Conservation (phyloP, 2,888 invertebrate species). For the Celastrina argiolus region DNA sequence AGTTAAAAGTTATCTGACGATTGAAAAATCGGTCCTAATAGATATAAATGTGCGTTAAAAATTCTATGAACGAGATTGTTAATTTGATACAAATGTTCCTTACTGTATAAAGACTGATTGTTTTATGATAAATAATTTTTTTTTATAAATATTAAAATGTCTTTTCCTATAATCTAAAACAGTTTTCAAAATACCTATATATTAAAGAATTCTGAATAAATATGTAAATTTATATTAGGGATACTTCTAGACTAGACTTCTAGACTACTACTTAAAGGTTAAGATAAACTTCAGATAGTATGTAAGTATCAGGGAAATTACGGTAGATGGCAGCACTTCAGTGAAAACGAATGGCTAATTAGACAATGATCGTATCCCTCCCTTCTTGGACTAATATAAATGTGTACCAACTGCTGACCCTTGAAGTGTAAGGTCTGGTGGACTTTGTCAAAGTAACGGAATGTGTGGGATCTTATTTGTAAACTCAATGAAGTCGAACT, state of each 20-base stretch:
- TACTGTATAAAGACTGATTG: not conserved
- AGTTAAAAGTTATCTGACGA: too few species aligned
- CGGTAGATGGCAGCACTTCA: not conserved
- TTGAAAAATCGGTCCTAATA: too few species aligned
- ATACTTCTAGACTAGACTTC: too few species aligned
- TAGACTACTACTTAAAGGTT: too few species aligned
- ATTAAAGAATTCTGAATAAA: too few species aligned
- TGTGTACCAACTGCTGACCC: constrained; percentile 4
- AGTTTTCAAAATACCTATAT: too few species aligned
- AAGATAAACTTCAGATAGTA: not conserved
- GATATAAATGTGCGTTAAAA: too few species aligned
- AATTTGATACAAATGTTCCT: too few species aligned
- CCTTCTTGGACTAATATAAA: not conserved
- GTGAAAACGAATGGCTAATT: not conserved
- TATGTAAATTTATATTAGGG: too few species aligned
- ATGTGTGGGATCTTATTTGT: not conserved
- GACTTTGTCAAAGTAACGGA: constrained; percentile 11
- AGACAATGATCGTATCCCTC: not conserved
- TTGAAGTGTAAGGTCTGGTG: not conserved
- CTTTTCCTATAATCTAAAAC: too few species aligned
- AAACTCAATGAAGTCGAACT: not conserved
- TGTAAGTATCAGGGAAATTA: not conserved
- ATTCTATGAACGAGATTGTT: too few species aligned
- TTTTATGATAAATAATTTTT: not conserved
- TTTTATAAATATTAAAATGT: too few species aligned